Conservation (phyloP, 1,140 invertebrate genomes). For the Calephelis virginiensis region DNA sequence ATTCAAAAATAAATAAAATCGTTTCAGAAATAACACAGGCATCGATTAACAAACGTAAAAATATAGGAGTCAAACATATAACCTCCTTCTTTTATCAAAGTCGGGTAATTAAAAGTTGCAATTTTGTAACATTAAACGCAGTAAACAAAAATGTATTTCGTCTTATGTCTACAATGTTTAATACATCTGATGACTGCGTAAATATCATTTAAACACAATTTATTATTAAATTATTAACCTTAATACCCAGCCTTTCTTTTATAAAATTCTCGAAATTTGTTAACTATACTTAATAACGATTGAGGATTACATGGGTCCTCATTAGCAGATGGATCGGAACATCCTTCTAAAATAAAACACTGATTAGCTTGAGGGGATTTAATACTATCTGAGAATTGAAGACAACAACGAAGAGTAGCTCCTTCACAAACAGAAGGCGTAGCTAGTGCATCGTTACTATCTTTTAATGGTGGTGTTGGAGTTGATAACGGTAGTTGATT, state of each 20-base stretch:
- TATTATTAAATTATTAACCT: background rate
- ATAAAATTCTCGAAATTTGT: conserved; percentile 30
- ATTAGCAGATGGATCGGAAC: conserved; percentile 23
- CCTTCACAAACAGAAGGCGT: conserved; percentile 33
- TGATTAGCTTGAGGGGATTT: conserved; percentile 14
- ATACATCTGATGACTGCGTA: background rate
- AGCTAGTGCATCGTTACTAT: background rate
- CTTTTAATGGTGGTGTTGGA: background rate
- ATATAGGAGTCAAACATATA: no score
- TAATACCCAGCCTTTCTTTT: background rate
- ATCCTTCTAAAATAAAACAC: conserved; percentile 34
- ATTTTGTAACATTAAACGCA: no score
- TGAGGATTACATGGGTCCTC: conserved; percentile 31
- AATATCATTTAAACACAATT: conserved; percentile 1
- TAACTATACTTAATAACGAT: conserved; percentile 23
- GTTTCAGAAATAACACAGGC: no score
- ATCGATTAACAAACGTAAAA: no score
- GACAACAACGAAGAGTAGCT: conserved; percentile 37
- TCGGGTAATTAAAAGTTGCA: no score
- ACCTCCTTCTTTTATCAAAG: no score
- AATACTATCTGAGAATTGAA: conserved; percentile 17
- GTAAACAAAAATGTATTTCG: no score
- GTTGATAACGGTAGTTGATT: background rate
- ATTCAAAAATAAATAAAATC: no score
- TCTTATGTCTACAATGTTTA: background rate